Conservation (phyloP, 2,888 invertebrate species). For the Octodonta nipae region DNA sequence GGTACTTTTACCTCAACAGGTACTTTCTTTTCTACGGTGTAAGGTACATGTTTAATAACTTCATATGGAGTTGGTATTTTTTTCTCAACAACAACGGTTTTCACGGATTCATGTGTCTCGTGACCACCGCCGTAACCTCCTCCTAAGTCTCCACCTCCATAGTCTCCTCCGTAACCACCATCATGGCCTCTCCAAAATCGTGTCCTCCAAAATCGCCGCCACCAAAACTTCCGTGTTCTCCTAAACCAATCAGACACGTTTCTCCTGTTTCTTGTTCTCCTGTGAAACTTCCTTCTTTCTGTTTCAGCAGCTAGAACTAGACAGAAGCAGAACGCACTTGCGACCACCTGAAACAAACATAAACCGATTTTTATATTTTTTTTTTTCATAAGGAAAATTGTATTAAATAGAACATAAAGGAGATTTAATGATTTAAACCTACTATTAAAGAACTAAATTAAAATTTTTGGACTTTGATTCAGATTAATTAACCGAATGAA, state of each 20-base stretch:
- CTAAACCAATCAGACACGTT: slow-evolving; percentile 67
- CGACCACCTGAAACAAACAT: slow-evolving; percentile 25
- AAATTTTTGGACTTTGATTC: no score
- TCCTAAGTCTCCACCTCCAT: slow-evolving; percentile 18
- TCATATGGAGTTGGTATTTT: slow-evolving; percentile 73
- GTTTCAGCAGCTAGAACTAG: slow-evolving; percentile 35
- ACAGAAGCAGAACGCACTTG: slow-evolving; percentile 33
- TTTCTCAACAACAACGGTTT: slow-evolving; percentile 66
- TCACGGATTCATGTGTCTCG: slow-evolving; percentile 57
- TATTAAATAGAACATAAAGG: no score
- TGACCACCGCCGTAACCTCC: slow-evolving; percentile 30
- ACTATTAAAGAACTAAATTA: no score
- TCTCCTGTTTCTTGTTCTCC: slow-evolving; percentile 58
- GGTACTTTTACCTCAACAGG: slow-evolving; percentile 63
- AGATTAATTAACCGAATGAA: no score
- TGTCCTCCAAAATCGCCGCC: slow-evolving; percentile 40
- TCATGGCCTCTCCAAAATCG: slow-evolving; percentile 31
- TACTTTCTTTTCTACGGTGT: slow-evolving; percentile 70
- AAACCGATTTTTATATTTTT: no score
- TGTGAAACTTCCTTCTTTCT: slow-evolving; percentile 31
- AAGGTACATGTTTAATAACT: slow-evolving; percentile 69
- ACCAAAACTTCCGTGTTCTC: slow-evolving; percentile 41
- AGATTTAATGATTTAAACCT: no score
- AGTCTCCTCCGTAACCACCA: slow-evolving; percentile 20
- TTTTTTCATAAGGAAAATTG: no score